Conservation (phyloP, 1,140 invertebrate species). For the Apis laboriosa region DNA sequence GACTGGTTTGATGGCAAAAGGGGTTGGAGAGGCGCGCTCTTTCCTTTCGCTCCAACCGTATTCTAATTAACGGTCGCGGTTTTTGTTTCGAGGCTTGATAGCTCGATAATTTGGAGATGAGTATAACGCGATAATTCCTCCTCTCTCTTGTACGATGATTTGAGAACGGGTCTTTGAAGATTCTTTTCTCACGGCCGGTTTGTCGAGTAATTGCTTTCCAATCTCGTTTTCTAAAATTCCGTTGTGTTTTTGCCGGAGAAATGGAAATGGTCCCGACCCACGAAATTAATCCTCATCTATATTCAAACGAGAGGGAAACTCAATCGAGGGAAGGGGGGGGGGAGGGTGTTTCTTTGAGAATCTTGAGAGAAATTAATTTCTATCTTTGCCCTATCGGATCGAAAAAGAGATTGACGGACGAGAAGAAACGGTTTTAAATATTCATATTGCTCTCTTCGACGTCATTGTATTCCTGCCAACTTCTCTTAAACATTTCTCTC, state of each 20-base stretch:
- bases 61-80: slow-evolving; percentile 11
- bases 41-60: not conserved
- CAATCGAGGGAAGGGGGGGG: not conserved
- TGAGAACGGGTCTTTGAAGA: not conserved
- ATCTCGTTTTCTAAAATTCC: not conserved
- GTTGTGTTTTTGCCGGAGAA: not conserved
- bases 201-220: not conserved
- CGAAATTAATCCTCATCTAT: slow-evolving; percentile 1
- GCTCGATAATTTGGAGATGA: not conserved
- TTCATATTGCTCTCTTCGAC: not conserved
- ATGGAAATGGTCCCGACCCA: too few species aligned
- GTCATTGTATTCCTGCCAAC: too few species aligned
- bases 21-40: not conserved
- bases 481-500: too few species aligned
- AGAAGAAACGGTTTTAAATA: not conserved
- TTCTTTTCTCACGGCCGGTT: not conserved
- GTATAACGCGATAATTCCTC: not conserved
- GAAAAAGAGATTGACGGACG: not conserved
- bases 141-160: not conserved
- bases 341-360: not conserved
- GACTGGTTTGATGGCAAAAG: slow-evolving; percentile 15
- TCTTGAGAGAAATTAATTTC: not conserved
- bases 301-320: not conserved
- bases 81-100: not conserved
- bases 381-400: not conserved